Conservation (phyloP, 1,140 invertebrate genomes). For the Mactra quadrangularis region DNA sequence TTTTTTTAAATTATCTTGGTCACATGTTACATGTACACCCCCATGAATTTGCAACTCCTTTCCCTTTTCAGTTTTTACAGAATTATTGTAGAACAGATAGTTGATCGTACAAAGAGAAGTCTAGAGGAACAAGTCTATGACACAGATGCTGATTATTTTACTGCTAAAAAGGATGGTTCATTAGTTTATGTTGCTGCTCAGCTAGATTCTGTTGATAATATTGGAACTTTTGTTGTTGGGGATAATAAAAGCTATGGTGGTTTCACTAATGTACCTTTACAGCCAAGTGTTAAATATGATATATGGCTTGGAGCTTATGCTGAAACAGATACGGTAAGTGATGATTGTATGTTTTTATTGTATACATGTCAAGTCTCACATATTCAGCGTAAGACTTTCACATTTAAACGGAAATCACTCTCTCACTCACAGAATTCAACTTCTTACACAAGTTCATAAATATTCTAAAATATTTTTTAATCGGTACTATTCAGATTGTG, state of each 20-base stretch:
- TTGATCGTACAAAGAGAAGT: conserved; percentile 42
- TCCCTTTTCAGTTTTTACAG: conserved; percentile 71
- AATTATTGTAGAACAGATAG: conserved; percentile 70
- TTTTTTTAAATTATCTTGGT: too few species aligned
- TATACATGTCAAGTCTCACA: too few species aligned
- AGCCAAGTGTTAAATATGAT: conserved; percentile 87
- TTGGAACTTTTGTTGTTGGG: conserved; percentile 90
- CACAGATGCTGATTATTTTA: conserved; percentile 74
- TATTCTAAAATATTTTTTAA: too few species aligned
- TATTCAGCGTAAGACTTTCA: too few species aligned
- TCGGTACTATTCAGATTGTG: too few species aligned
- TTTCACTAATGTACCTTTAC: conserved; percentile 91
- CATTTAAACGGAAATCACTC: too few species aligned
- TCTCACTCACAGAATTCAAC: too few species aligned
- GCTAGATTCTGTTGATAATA: conserved; percentile 88
- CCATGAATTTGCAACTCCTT: too few species aligned
- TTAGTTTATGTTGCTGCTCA: conserved; percentile 93
- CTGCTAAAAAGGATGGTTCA: conserved; percentile 86
- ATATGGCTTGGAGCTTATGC: conserved; percentile 87
- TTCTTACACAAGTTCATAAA: too few species aligned
- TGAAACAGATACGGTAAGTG: conserved; percentile 72
- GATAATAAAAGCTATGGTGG: conserved; percentile 89
- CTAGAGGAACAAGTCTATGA: conserved; percentile 57
- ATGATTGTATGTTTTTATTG: too few species aligned
- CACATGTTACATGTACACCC: too few species aligned